A percentile compares a stretch with the other conserved stretches of the same genome.
These are phyloP conservation scores for Virgularia gustaviana DNA, from an alignment of 92 coral and sea anemone genomes.

Conservation along the genomic window DNA sequence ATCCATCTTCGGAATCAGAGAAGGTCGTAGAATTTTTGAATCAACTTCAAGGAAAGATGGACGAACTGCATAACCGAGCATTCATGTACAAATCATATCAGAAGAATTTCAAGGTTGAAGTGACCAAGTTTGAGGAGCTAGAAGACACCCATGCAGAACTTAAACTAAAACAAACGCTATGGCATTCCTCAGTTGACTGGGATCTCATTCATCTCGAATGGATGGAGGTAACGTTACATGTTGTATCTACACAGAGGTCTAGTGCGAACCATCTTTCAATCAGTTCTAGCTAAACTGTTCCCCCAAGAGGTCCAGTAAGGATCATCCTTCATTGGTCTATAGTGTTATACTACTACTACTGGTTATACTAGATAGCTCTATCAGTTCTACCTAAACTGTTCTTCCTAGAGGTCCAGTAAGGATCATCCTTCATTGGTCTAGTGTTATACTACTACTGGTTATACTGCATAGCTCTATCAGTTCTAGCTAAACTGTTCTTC, in stretches of 20 bases:
- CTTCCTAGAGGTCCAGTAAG: too few relatives aligned
- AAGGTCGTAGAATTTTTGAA: conserved; percentile 67
- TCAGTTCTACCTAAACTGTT: too few relatives aligned
- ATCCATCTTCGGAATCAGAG: conserved; percentile 76
- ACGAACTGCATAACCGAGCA: conserved; percentile 66
- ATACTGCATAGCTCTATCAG: too few relatives aligned
- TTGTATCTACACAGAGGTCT: too few relatives aligned
- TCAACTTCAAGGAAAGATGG: conserved; percentile 83
- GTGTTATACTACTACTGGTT: too few relatives aligned
- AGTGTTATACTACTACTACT: too few relatives aligned
- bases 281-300: too few relatives aligned
- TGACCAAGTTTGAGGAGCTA: conserved; percentile 96
- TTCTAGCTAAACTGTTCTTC: too few relatives aligned
- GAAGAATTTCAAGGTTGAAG: conserved; percentile 96
- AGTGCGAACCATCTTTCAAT: neutral
- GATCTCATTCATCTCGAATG: conserved; percentile 72
- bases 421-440: too few relatives aligned
- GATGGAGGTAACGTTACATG: conserved; percentile 66
- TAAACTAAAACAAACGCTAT: conserved; percentile 76
- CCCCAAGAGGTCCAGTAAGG: too few relatives aligned
- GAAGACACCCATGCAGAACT: conserved; percentile 90
- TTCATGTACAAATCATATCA: conserved; percentile 83
- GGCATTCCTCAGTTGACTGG: conserved; percentile 95
- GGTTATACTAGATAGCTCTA: too few relatives aligned
- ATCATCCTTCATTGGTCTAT: too few relatives aligned